These are phyloP conservation scores for Ancistrus triradiatus DNA, from an alignment of 2,113 vertebrate genomes.

Conservation along the genomic window DNA sequence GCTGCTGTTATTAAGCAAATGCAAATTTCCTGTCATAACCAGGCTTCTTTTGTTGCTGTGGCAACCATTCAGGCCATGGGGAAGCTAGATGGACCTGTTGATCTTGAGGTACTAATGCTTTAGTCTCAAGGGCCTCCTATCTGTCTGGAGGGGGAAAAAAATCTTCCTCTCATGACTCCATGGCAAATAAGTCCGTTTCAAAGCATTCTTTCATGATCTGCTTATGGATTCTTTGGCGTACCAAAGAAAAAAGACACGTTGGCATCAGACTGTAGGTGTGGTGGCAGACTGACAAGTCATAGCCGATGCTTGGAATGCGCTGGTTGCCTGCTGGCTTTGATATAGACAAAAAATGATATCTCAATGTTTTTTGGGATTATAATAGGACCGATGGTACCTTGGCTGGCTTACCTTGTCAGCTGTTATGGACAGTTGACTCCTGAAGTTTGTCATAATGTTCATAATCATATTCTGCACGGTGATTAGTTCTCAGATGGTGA, in stretches of 20 bases:
- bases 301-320: background rate
- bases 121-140: slow-evolving; percentile 19
- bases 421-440: too few species aligned
- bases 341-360: background rate
- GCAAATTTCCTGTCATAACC: slow-evolving; percentile 51
- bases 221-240: too few species aligned
- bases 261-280: background rate
- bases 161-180: background rate
- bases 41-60: slow-evolving; percentile 79
- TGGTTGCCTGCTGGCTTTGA: slow-evolving; percentile 1
- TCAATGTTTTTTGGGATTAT: too few species aligned
- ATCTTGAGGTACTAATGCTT: slow-evolving; percentile 9
- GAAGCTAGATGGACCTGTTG: slow-evolving; percentile 37
- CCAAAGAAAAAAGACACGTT: background rate
- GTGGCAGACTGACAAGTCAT: background rate
- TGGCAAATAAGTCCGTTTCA: too few species aligned
- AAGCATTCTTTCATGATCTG: too few species aligned
- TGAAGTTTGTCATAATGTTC: too few species aligned
- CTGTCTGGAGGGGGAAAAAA: slow-evolving; percentile 4
- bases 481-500: too few species aligned
- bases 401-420: too few species aligned
- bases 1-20: too few species aligned
- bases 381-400: too few species aligned
- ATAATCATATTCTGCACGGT: too few species aligned
- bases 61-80: slow-evolving; percentile 73